A percentile compares a stretch with the other conserved stretches of the same genome.
Conservation (phyloP, 2,113 vertebrate genomes). For the Macaca fascicularis region DNA sequence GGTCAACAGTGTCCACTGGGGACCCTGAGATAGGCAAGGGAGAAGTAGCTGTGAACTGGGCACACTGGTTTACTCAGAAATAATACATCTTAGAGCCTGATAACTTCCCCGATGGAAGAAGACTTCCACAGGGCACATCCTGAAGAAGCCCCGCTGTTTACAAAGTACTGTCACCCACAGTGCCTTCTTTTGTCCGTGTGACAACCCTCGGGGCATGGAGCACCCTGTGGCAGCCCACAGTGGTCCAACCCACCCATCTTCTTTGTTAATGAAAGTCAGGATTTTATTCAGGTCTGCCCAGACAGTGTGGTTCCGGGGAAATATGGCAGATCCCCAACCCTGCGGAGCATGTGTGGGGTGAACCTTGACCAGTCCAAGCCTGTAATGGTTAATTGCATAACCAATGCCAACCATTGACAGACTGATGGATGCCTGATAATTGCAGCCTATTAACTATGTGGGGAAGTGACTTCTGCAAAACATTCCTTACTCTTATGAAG, state of each 20-base stretch:
- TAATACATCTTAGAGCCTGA: neutral
- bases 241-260: neutral
- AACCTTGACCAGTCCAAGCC: neutral
- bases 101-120: neutral
- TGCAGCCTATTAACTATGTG: too few relatives aligned
- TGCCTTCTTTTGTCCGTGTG: neutral
- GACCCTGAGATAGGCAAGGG: neutral
- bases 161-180: neutral
- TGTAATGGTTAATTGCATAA: neutral
- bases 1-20: too few relatives aligned
- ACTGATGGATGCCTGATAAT: fast-evolving
- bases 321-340: too few relatives aligned
- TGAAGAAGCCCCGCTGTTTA: neutral
- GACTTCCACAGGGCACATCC: neutral
- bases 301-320: neutral
- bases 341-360: too few relatives aligned
- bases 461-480: neutral
- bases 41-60: neutral
- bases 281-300: neutral
- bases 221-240: neutral
- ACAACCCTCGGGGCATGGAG: too few relatives aligned
- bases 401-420: fast-evolving
- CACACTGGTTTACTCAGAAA: neutral
- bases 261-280: neutral
- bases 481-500: neutral